These are phyloP conservation scores for Lepus europaeus DNA, from an alignment of 2,113 vertebrate genomes.

Conservation along the genomic window DNA sequence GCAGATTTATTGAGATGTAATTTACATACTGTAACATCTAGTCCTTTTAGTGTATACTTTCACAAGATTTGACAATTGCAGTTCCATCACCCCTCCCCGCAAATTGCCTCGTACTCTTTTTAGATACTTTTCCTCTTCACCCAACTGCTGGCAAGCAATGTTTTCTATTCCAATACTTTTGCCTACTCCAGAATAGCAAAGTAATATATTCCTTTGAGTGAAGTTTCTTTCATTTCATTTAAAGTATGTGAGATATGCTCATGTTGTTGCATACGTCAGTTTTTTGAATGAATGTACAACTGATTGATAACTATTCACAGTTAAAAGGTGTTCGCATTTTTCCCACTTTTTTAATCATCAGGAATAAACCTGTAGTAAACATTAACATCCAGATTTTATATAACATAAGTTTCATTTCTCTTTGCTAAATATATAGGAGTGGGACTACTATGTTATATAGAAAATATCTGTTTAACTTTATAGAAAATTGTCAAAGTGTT, in stretches of 20 bases:
- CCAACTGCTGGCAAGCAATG: background rate
- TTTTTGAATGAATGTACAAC: background rate
- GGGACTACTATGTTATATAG: background rate
- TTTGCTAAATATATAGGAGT: constrained; percentile 42
- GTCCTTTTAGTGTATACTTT: background rate
- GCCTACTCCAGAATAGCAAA: background rate
- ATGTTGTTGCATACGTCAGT: background rate
- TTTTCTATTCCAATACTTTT: background rate
- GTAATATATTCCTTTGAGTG: constrained; percentile 23
- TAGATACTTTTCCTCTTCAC: background rate
- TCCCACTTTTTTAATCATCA: background rate
- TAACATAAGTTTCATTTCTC: constrained; percentile 43
- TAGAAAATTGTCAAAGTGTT: background rate
- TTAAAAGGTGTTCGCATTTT: background rate
- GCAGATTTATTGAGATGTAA: constrained; percentile 7
- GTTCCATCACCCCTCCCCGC: background rate
- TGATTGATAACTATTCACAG: background rate
- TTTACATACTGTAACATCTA: constrained; percentile 33
- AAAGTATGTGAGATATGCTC: background rate
- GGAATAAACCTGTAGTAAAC: background rate
- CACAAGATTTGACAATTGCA: background rate
- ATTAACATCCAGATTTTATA: constrained; percentile 2
- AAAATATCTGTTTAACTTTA: constrained; percentile 17
- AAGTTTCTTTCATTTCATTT: background rate
- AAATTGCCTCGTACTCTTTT: background rate